phyloP scores from a whole-genome alignment of 2,797 vertebrate species.

The Leptatherina wallacei region DNA sequence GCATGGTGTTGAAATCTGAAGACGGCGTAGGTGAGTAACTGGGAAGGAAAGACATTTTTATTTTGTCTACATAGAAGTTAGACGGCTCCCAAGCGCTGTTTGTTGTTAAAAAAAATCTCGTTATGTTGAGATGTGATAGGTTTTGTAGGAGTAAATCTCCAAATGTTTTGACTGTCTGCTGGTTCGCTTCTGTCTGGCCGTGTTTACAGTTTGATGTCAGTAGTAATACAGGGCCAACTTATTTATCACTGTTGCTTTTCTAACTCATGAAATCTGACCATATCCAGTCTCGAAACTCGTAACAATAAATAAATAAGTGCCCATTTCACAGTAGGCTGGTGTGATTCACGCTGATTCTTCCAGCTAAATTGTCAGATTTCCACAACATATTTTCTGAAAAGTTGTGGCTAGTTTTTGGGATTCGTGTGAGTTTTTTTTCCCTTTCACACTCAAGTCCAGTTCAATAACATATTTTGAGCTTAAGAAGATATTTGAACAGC shows the following conservation, averaged over 20 bases:
- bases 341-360: not conserved
- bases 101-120: too few species aligned
- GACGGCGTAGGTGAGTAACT: slow-evolving; percentile 85
- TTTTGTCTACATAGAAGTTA: not conserved
- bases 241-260: not conserved
- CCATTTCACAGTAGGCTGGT: not conserved
- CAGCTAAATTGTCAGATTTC: not conserved
- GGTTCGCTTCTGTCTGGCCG: slow-evolving; percentile 22
- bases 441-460: not conserved
- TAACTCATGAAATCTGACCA: not conserved
- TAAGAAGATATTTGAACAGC: not conserved
- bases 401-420: not conserved
- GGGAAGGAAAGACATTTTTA: not conserved
- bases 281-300: not conserved
- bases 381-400: not conserved
- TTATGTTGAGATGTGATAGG: too few species aligned
- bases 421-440: not conserved
- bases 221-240: not conserved
- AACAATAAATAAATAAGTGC: not conserved
- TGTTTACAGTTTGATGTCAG: slow-evolving; percentile 44
- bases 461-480: not conserved
- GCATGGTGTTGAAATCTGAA: slow-evolving; percentile 87
- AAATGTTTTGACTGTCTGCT: not conserved
- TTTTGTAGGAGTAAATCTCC: not conserved
- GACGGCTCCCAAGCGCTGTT: too few species aligned